Conservation (phyloP, 92 coral and sea anemone species). For the Isaurus tuberculatus region DNA sequence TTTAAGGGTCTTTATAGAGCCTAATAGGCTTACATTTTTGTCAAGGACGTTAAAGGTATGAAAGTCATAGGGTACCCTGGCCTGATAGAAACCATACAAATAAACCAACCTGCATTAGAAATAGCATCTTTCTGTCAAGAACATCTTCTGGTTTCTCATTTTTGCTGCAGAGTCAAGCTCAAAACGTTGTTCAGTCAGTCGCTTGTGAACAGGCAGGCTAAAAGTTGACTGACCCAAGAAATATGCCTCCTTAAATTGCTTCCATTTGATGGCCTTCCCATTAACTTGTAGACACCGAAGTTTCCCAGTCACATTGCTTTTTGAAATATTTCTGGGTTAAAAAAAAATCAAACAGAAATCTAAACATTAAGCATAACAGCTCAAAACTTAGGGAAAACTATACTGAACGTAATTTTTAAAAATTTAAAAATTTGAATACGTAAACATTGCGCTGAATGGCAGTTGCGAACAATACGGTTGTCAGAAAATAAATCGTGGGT, state of each 20-base stretch:
- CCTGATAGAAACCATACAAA: neutral
- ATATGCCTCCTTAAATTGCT: slow-evolving; percentile 47
- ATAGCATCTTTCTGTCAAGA: slow-evolving; percentile 59
- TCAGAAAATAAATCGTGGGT: no score
- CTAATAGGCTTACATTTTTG: no score
- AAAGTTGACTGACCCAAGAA: slow-evolving; percentile 32
- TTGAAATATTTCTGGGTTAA: slow-evolving; percentile 1
- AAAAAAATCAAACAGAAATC: no score
- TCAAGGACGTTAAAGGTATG: no score
- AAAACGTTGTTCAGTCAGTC: slow-evolving; percentile 57
- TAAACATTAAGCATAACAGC: no score
- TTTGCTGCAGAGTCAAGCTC: slow-evolving; percentile 62
- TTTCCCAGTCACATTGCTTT: slow-evolving; percentile 26
- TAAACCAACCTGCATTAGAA: slow-evolving; percentile 55
- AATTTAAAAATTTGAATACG: no score
- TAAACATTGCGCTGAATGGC: no score
- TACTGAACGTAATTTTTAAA: no score
- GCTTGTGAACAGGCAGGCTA: slow-evolving; percentile 56
- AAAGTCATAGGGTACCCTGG: no score
- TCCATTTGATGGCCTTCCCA: slow-evolving; percentile 42
- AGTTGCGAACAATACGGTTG: no score
- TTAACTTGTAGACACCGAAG: slow-evolving; percentile 26
- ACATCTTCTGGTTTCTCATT: slow-evolving; percentile 68
- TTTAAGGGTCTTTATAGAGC: no score
- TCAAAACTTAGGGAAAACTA: no score